Percentiles rank a stretch among this genome's conserved stretches.
Conservation (phyloP, 1,140 invertebrate species). For the Elymnias hypermnestra region DNA sequence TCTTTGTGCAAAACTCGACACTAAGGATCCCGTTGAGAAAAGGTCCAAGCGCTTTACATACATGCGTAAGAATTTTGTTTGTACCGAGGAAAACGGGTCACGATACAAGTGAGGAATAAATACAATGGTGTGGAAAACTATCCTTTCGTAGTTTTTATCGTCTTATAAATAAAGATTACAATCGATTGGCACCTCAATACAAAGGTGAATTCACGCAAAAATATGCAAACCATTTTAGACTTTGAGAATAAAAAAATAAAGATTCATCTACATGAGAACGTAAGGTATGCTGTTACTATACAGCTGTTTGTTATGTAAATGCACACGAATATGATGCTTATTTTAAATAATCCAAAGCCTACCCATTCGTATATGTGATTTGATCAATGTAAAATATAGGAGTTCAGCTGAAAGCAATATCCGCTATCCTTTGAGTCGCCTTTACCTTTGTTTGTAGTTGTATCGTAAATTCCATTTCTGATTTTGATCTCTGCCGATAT, state of each 20-base stretch:
- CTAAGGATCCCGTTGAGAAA: no score
- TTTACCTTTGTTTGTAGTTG: neutral
- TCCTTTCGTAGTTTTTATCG: neutral
- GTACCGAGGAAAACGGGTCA: neutral
- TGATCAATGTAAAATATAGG: neutral
- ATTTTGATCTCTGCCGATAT: neutral
- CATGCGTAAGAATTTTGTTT: neutral
- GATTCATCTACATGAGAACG: neutral
- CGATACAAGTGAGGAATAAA: neutral
- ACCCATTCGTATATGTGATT: neutral
- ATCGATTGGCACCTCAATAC: neutral
- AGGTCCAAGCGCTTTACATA: no score
- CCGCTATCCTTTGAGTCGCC: neutral
- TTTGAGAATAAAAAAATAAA: neutral
- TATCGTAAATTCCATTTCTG: neutral
- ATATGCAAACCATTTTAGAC: neutral
- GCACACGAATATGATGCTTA: neutral
- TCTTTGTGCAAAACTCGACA: no score
- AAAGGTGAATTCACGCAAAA: neutral
- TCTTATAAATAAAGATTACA: neutral
- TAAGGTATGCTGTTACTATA: neutral
- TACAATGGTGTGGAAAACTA: neutral
- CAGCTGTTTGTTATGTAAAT: neutral
- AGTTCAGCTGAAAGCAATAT: neutral
- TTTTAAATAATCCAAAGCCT: neutral